phyloP scores from a whole-genome alignment of 2,797 vertebrate genomes.

The Nyctalus aviator region DNA sequence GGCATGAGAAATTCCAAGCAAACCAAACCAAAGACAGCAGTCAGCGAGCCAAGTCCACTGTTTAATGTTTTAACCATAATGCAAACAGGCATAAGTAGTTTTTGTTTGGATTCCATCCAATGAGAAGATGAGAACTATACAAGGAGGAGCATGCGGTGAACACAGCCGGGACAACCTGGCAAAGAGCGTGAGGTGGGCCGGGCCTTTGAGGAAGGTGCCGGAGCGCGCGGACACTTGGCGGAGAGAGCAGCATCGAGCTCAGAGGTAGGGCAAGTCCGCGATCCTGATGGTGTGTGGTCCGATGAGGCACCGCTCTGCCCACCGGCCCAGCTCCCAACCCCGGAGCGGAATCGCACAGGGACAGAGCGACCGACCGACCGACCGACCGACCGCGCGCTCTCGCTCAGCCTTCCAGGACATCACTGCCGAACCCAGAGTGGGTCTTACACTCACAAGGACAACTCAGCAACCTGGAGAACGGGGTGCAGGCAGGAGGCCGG shows the following conservation, averaged over 20 bases:
- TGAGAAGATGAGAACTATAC: constrained; percentile 85
- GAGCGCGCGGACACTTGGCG: constrained; percentile 77
- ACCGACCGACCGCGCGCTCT: rapidly evolving
- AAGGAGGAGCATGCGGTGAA: constrained; percentile 88
- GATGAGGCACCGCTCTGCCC: background rate
- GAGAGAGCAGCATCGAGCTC: constrained; percentile 86
- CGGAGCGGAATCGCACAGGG: background rate
- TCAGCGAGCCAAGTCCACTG: constrained; percentile 33
- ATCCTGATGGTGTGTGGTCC: constrained; percentile 54
- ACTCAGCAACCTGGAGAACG: background rate
- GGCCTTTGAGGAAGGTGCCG: constrained; percentile 79
- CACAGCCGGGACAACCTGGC: constrained; percentile 82
- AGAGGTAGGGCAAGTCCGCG: constrained; percentile 81
- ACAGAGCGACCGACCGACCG: rapidly evolving
- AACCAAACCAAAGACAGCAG: background rate
- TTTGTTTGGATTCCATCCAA: constrained; percentile 84
- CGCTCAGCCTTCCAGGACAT: background rate
- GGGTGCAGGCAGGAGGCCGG: background rate
- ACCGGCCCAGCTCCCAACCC: background rate
- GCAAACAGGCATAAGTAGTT: constrained; percentile 90
- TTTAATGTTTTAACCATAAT: constrained; percentile 88
- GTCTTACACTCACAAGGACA: background rate
- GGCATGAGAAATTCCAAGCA: background rate
- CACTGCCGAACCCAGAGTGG: constrained; percentile 22
- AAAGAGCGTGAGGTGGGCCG: constrained; percentile 79